Evolutionary conservation across 2,888 invertebrate genomes (phyloP).

Genomic region (Theodoxus fluviatilis): DNA sequence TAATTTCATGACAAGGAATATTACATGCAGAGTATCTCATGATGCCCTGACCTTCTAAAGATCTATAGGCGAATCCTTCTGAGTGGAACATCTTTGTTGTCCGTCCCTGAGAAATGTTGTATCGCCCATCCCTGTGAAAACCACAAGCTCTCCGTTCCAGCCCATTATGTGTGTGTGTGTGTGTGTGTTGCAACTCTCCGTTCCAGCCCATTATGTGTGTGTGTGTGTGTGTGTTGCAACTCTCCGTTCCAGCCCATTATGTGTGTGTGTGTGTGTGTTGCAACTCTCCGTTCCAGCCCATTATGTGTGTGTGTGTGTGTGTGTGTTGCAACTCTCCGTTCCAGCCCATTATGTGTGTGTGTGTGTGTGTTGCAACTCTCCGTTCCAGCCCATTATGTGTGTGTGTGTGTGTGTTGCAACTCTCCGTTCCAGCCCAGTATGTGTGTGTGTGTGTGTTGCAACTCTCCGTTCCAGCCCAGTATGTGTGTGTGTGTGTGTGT

Average conservation of each 20-base stretch:
- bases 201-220: too few relatives aligned
- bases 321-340: not conserved
- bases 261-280: constrained; percentile 11
- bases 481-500: not conserved
- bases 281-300: not conserved
- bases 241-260: not conserved
- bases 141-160: too few relatives aligned
- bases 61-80: too few relatives aligned
- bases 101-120: too few relatives aligned
- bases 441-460: not conserved
- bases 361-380: not conserved
- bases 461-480: too few relatives aligned
- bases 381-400: too few relatives aligned
- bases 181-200: too few relatives aligned
- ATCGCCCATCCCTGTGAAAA: too few relatives aligned
- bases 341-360: not conserved
- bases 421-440: not conserved
- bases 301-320: constrained; percentile 19
- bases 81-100: too few relatives aligned
- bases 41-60: too few relatives aligned
- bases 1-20: too few relatives aligned
- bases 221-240: not conserved
- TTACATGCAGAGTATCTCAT: too few relatives aligned
- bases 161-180: not conserved
- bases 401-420: not conserved